Percentiles rank a stretch among this genome's conserved stretches.
Evolutionary conservation across 2,113 vertebrate genomes (phyloP).

Genomic region (Lophius piscatorius): DNA sequence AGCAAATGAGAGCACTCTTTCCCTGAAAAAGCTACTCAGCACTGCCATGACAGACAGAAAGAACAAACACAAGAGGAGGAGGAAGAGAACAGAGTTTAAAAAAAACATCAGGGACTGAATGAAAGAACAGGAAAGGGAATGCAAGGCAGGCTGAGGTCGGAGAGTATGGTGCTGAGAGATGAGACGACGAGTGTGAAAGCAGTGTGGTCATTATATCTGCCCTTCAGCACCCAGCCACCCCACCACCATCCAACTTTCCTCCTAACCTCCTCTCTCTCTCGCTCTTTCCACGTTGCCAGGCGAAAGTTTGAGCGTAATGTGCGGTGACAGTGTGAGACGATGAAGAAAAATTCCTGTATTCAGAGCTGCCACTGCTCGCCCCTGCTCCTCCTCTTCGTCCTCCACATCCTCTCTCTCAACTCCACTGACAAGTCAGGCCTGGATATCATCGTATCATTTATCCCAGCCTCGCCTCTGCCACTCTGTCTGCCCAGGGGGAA

Average conservation of each 20-base stretch:
- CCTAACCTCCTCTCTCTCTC: background rate
- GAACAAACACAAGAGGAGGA: constrained; percentile 66
- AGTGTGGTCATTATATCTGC: constrained; percentile 87
- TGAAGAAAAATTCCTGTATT: constrained; percentile 90
- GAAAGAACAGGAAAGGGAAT: constrained; percentile 72
- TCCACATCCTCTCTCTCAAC: constrained; percentile 72
- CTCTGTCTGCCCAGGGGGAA: constrained; percentile 75
- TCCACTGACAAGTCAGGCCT: constrained; percentile 82
- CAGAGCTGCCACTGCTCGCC: constrained; percentile 75
- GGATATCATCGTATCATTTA: constrained; percentile 87
- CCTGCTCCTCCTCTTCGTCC: constrained; percentile 72
- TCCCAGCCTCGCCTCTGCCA: constrained; percentile 73
- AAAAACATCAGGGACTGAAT: constrained; percentile 46
- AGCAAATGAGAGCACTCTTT: constrained; percentile 65
- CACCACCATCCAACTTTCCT: constrained; percentile 47
- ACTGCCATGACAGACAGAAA: constrained; percentile 55
- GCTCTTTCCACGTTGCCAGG: constrained; percentile 78
- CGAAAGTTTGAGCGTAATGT: constrained; percentile 85
- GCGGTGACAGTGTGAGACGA: constrained; percentile 87
- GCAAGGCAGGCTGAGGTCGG: constrained; percentile 79
- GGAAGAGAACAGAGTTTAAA: background rate
- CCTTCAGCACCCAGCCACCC: constrained; percentile 76
- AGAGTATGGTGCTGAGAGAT: constrained; percentile 80
- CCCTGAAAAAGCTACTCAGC: constrained; percentile 65
- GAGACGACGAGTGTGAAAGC: constrained; percentile 86